These are phyloP conservation scores for Watsonalla cultraria DNA, from an alignment of 2,888 invertebrate species.

Conservation along the genomic window DNA sequence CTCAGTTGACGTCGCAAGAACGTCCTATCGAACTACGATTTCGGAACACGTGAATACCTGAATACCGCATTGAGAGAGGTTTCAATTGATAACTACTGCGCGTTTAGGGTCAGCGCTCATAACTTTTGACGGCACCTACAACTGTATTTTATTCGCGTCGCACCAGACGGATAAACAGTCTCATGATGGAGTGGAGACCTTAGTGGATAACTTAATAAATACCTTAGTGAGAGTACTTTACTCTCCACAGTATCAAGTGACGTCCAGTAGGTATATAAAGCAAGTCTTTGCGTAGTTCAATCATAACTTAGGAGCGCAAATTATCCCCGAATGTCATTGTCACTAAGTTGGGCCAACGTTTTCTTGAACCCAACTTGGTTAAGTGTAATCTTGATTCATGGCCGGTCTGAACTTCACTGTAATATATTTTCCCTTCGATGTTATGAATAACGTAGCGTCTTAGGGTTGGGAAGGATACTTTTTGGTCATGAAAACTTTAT, in stretches of 20 bases:
- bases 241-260: too few species aligned
- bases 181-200: too few species aligned
- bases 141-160: too few species aligned
- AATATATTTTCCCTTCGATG: not conserved
- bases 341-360: slow-evolving; percentile 6
- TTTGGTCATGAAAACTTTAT: not conserved
- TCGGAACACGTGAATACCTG: too few species aligned
- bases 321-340: slow-evolving; percentile 20
- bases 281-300: not conserved
- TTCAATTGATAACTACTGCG: too few species aligned
- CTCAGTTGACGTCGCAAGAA: too few species aligned
- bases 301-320: slow-evolving; percentile 7
- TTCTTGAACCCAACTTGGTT: not conserved
- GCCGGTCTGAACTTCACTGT: not conserved
- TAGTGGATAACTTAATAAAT: too few species aligned
- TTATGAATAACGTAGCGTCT: not conserved
- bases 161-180: too few species aligned
- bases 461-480: not conserved
- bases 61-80: too few species aligned
- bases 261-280: not conserved
- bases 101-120: too few species aligned
- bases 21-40: too few species aligned
- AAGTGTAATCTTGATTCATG: slow-evolving; percentile 3
- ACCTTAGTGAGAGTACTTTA: not conserved
- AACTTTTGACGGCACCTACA: too few species aligned